Conservation (phyloP, 2,113 vertebrate genomes). For the Electrona antarctica region DNA sequence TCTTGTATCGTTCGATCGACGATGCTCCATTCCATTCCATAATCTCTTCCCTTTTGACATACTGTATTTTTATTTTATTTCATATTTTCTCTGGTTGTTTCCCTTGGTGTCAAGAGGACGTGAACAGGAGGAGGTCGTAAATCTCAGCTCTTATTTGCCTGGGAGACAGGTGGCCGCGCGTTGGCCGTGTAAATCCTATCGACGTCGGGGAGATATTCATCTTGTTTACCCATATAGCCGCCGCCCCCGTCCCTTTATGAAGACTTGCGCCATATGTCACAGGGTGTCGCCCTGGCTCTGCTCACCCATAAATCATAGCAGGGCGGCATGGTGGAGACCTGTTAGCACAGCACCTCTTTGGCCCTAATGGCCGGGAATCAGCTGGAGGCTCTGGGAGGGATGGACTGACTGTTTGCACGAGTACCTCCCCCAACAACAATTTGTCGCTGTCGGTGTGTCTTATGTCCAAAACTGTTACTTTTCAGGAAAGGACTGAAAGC, state of each 20-base stretch:
- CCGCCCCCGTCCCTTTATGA: slow-evolving; percentile 74
- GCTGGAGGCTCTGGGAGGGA: slow-evolving; percentile 4
- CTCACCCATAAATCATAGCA: slow-evolving; percentile 70
- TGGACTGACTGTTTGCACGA: slow-evolving; percentile 19
- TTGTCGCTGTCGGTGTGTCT: slow-evolving; percentile 40
- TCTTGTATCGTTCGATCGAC: slow-evolving; percentile 37
- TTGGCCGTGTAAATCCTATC: slow-evolving; percentile 76
- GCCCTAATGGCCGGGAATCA: slow-evolving; percentile 51
- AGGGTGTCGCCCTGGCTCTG: slow-evolving; percentile 73
- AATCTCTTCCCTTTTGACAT: slow-evolving; percentile 43
- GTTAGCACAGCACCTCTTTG: slow-evolving; percentile 66
- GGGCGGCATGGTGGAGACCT: slow-evolving; percentile 67
- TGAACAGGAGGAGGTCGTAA: slow-evolving; percentile 68
- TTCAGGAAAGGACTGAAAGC: too few species aligned
- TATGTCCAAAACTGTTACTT: slow-evolving; percentile 22
- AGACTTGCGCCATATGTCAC: slow-evolving; percentile 78
- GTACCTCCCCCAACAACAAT: slow-evolving; percentile 41
- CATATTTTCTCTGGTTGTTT: slow-evolving; percentile 38
- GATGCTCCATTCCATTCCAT: slow-evolving; percentile 49
- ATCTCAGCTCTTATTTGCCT: slow-evolving; percentile 76
- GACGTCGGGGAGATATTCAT: slow-evolving; percentile 75
- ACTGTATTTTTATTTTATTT: slow-evolving; percentile 36
- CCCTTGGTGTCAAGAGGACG: slow-evolving; percentile 58
- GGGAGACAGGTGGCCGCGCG: slow-evolving; percentile 79
- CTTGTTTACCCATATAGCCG: slow-evolving; percentile 77